Evolutionary conservation across 2,113 vertebrate genomes (phyloP).

Genomic region (Motacilla alba): DNA sequence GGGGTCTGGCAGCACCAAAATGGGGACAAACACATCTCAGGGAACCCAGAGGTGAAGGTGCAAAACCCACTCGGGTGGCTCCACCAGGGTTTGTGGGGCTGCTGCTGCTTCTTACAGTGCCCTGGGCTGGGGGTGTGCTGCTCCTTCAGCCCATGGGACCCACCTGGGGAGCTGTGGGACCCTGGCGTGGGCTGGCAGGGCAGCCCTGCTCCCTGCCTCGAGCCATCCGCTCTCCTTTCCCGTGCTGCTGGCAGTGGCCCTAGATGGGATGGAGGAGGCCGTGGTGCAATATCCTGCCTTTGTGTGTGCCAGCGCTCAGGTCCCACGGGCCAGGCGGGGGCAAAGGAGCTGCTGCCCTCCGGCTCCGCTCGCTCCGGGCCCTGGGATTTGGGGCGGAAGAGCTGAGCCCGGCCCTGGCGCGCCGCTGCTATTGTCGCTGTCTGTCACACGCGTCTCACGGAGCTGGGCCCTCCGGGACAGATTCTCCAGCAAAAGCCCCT

Average conservation of each 20-base stretch:
- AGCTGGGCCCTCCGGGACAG: background rate
- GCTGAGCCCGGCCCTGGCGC: background rate
- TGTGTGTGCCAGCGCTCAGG: background rate
- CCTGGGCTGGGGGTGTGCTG: background rate
- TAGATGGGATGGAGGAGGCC: background rate
- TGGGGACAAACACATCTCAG: rapidly evolving
- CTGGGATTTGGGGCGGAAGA: background rate
- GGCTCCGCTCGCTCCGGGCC: background rate
- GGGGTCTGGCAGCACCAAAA: background rate
- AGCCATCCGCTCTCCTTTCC: background rate
- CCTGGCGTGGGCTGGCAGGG: rapidly evolving
- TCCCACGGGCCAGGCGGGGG: rapidly evolving
- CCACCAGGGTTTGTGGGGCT: background rate
- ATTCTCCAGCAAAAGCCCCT: background rate
- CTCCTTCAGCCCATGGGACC: background rate
- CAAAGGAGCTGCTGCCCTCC: background rate
- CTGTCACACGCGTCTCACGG: background rate
- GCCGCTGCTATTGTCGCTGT: background rate
- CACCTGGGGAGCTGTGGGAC: background rate
- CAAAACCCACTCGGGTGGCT: background rate
- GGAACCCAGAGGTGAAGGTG: background rate
- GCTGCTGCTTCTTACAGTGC: background rate
- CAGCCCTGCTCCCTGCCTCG: background rate
- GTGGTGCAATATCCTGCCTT: conserved; percentile 26
- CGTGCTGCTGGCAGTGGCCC: background rate